phyloP scores from a whole-genome alignment of 2,113 vertebrate species.

The Tyrannus savana region DNA sequence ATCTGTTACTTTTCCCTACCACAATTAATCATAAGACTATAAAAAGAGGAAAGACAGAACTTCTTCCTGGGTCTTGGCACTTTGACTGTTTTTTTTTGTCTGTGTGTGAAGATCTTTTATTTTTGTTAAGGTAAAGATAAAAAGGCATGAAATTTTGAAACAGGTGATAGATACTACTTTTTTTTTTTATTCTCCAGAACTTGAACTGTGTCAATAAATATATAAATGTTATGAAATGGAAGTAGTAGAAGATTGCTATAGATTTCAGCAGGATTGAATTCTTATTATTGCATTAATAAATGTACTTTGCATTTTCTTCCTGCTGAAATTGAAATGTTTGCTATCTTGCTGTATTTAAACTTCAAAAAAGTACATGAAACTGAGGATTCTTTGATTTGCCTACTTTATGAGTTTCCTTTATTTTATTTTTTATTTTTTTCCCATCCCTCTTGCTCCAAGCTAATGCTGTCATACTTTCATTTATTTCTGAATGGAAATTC shows the following conservation, averaged over 20 bases:
- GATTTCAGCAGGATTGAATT: neutral
- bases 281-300: neutral
- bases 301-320: neutral
- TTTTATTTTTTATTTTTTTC: neutral
- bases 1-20: neutral
- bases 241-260: neutral
- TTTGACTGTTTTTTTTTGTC: neutral
- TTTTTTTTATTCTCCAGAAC: neutral
- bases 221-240: neutral
- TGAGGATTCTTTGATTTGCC: neutral
- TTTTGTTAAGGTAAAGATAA: neutral
- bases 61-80: neutral
- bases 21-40: neutral
- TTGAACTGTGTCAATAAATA: neutral
- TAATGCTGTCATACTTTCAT: neutral
- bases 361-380: neutral
- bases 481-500: neutral
- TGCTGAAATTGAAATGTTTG: neutral
- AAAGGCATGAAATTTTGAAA: neutral
- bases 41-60: neutral
- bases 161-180: neutral
- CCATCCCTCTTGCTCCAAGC: rapidly evolving
- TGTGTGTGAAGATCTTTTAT: neutral
- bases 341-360: neutral
- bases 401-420: neutral